Evolutionary conservation across 2,113 vertebrate species (phyloP).

Genomic region (Trematocara macrostoma): DNA sequence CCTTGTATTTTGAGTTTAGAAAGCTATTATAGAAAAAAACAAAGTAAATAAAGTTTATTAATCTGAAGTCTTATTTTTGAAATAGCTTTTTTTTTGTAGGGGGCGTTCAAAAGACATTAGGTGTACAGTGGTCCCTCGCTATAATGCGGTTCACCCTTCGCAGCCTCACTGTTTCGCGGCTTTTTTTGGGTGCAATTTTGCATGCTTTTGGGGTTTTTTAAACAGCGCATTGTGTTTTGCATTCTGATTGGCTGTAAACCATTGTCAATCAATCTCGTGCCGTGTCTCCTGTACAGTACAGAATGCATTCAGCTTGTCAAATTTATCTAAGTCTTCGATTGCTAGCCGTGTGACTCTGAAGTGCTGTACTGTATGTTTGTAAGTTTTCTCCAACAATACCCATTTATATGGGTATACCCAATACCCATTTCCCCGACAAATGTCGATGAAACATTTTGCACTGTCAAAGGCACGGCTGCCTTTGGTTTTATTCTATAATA

Average conservation of each 20-base stretch:
- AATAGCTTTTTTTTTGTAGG: neutral
- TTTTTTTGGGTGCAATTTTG: neutral
- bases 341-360: neutral
- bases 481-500: neutral
- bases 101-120: accelerated
- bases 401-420: neutral
- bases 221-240: neutral
- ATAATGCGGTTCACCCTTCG: neutral
- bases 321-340: neutral
- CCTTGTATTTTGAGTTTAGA: neutral
- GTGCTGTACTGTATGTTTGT: neutral
- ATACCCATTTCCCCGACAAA: neutral
- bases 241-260: neutral
- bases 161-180: neutral
- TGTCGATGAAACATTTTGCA: neutral
- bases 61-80: neutral
- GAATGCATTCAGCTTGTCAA: neutral
- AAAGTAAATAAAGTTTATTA: neutral
- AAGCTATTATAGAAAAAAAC: neutral
- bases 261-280: neutral
- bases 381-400: neutral
- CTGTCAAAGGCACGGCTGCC: neutral
- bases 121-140: neutral
- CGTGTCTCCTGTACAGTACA: neutral
- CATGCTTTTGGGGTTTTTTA: neutral